These are phyloP conservation scores for Lucilia sericata DNA, from an alignment of 1,140 invertebrate species.

Conservation along the genomic window DNA sequence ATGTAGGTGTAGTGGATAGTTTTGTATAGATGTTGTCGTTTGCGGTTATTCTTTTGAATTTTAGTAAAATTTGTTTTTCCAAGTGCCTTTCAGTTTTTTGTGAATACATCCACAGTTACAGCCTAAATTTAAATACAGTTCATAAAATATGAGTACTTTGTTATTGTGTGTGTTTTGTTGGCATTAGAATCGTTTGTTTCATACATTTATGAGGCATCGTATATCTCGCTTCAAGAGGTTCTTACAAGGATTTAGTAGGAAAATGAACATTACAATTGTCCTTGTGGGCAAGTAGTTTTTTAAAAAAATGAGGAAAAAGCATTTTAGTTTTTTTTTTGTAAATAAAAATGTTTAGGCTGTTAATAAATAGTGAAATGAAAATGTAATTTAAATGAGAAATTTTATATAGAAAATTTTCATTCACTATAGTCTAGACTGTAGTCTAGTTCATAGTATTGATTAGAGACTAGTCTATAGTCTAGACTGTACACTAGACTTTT, in stretches of 20 bases:
- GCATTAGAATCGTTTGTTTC: neutral
- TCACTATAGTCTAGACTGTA: too few relatives aligned
- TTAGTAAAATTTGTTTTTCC: neutral
- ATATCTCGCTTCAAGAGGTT: neutral
- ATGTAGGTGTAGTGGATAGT: neutral
- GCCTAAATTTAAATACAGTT: neutral
- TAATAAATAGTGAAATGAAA: too few relatives aligned
- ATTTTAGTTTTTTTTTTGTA: neutral
- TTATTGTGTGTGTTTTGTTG: neutral
- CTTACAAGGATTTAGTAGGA: neutral
- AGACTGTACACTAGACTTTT: too few relatives aligned
- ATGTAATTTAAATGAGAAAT: too few relatives aligned
- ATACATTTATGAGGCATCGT: neutral
- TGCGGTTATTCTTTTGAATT: neutral
- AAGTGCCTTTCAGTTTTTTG: neutral
- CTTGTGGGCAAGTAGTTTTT: neutral
- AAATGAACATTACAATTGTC: neutral
- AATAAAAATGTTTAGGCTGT: too few relatives aligned
- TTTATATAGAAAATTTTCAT: too few relatives aligned
- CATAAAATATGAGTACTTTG: neutral
- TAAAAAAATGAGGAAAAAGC: neutral
- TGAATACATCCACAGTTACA: neutral
- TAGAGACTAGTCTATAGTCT: too few relatives aligned
- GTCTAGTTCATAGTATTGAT: too few relatives aligned
- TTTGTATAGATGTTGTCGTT: neutral